A percentile compares a stretch with the other conserved stretches of the same genome.
phyloP scores from a whole-genome alignment of 1,140 invertebrate genomes.

The Zaprionus ghesquierei region DNA sequence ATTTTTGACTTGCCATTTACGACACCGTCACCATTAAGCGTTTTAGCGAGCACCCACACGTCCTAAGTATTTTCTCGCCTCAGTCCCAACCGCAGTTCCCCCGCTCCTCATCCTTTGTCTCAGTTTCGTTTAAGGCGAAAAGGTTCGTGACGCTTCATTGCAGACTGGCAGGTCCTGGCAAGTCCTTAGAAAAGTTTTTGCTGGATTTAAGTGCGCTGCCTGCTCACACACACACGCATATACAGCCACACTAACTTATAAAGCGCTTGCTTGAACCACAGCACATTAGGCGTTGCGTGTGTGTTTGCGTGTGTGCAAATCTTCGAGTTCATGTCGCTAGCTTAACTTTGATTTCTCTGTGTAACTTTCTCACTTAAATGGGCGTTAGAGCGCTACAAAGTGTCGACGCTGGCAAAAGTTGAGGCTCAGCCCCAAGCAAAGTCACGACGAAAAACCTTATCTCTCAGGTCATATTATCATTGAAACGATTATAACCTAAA shows the following conservation, averaged over 20 bases:
- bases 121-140: slow-evolving; percentile 5
- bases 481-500: not conserved
- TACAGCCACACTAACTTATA: slow-evolving; percentile 32
- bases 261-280: slow-evolving; percentile 46
- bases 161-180: slow-evolving; percentile 18
- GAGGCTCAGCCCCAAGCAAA: slow-evolving; percentile 4
- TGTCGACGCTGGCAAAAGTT: slow-evolving; percentile 33
- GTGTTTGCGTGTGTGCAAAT: slow-evolving; percentile 17
- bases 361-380: slow-evolving; percentile 73
- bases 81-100: not conserved
- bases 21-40: slow-evolving; percentile 44
- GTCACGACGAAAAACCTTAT: not conserved
- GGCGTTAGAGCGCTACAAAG: slow-evolving; percentile 61
- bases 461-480: not conserved
- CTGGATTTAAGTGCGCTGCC: slow-evolving; percentile 28
- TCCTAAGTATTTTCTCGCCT: not conserved
- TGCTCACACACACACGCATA: slow-evolving; percentile 1
- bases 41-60: slow-evolving; percentile 25
- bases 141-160: slow-evolving; percentile 26
- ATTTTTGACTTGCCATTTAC: slow-evolving; percentile 74
- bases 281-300: slow-evolving; percentile 46
- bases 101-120: not conserved
- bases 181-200: slow-evolving; percentile 46
- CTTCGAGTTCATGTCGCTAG: slow-evolving; percentile 40
- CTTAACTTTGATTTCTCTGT: slow-evolving; percentile 56